These are phyloP conservation scores for Phalera bucephala DNA, from an alignment of 2,888 invertebrate species.

Conservation along the genomic window DNA sequence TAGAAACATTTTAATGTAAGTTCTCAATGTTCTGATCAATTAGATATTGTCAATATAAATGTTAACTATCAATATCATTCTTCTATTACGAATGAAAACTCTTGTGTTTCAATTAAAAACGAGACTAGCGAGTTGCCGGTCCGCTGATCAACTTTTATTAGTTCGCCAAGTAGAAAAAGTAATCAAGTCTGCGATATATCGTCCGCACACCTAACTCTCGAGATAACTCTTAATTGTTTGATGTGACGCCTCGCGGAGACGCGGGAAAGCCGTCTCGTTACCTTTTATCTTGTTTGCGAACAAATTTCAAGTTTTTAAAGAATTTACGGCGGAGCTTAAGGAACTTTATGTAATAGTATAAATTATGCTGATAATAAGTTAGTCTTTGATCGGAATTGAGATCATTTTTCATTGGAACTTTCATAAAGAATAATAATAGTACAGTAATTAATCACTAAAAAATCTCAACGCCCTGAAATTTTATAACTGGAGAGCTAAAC, in stretches of 20 bases:
- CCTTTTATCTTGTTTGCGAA: slow-evolving; percentile 42
- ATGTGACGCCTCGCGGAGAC: slow-evolving; percentile 46
- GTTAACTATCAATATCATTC: no score
- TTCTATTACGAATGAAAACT: no score
- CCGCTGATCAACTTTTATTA: slow-evolving; percentile 76
- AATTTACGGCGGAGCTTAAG: slow-evolving; percentile 29
- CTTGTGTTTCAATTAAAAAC: slow-evolving; percentile 59
- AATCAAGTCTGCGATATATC: slow-evolving; percentile 72
- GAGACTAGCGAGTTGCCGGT: slow-evolving; percentile 51
- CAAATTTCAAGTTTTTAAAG: slow-evolving; percentile 45
- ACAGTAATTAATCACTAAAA: not conserved
- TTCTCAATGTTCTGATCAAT: no score
- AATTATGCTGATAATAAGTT: slow-evolving; percentile 7
- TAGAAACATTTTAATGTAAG: no score
- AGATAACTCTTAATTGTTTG: slow-evolving; percentile 71
- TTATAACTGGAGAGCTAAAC: slow-evolving; percentile 3
- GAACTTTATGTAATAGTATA: slow-evolving; percentile 1
- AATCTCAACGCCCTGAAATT: slow-evolving; percentile 1
- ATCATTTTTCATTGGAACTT: slow-evolving; percentile 2
- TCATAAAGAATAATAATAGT: not conserved
- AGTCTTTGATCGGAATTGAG: slow-evolving; percentile 1
- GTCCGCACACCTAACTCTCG: slow-evolving; percentile 49
- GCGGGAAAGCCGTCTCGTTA: slow-evolving; percentile 34
- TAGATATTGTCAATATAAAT: no score
- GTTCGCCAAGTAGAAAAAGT: slow-evolving; percentile 68